These are phyloP conservation scores for Drosophila prosaltans DNA, from an alignment of 1,140 invertebrate species.

Conservation along the genomic window DNA sequence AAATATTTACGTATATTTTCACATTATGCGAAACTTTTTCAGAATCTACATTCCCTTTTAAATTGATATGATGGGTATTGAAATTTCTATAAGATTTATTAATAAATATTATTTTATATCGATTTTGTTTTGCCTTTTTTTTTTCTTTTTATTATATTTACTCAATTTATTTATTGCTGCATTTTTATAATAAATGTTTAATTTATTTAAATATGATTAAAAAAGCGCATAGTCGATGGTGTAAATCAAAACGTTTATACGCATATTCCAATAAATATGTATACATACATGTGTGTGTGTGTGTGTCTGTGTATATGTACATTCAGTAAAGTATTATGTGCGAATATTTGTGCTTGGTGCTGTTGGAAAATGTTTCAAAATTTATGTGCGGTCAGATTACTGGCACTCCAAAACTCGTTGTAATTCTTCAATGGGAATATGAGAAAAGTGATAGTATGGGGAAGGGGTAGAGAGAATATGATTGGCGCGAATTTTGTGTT, in stretches of 20 bases:
- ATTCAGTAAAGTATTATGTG: conserved; percentile 54
- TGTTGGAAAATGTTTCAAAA: conserved; percentile 44
- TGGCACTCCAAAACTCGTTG: conserved; percentile 53
- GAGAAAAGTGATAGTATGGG: conserved; percentile 13
- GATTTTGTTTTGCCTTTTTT: neutral
- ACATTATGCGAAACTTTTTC: neutral
- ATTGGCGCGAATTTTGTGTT: conserved; percentile 19
- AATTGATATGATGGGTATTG: neutral
- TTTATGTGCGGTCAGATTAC: conserved; percentile 79
- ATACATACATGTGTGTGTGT: conserved; percentile 1
- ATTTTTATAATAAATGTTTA: conserved; percentile 77
- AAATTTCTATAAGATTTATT: conserved; percentile 10
- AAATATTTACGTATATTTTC: too few relatives aligned
- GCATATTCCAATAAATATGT: conserved; percentile 58
- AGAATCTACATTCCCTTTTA: neutral
- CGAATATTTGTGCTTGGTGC: conserved; percentile 38
- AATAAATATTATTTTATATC: conserved; percentile 9
- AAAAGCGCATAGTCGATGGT: conserved; percentile 47
- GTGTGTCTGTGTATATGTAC: conserved; percentile 1
- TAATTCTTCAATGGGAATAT: conserved; percentile 45
- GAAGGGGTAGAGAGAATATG: neutral
- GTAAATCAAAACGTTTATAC: conserved; percentile 74
- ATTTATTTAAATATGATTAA: conserved; percentile 79
- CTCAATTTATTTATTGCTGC: conserved; percentile 70
- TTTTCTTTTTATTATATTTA: conserved; percentile 43